These are phyloP conservation scores for Otolemur crassicaudatus DNA, from an alignment of 2,797 vertebrate species.

Conservation along the genomic window DNA sequence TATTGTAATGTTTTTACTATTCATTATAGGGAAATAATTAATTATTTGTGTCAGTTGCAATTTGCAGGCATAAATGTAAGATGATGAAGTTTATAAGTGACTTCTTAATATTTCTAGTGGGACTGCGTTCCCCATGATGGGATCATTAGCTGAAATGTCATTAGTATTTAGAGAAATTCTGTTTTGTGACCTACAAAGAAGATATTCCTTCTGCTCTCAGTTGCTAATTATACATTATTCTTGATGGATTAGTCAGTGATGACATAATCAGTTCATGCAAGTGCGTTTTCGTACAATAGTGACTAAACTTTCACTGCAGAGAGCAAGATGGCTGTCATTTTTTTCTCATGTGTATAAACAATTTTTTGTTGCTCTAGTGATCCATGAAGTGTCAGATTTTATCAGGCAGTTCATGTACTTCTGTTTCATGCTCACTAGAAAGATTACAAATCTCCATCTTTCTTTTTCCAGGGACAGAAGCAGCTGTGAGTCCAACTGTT, in stretches of 20 bases:
- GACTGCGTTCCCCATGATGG: background rate
- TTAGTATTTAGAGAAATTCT: background rate
- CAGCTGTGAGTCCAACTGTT: background rate
- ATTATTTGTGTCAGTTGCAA: background rate
- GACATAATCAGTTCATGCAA: background rate
- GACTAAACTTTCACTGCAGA: background rate
- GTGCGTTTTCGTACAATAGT: background rate
- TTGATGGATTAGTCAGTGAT: background rate
- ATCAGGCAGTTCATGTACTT: background rate
- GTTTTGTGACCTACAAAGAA: background rate
- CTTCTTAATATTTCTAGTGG: background rate
- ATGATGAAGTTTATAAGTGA: background rate
- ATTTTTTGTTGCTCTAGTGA: slow-evolving; percentile 56
- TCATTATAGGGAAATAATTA: background rate
- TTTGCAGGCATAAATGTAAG: slow-evolving; percentile 43
- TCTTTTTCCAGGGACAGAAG: slow-evolving; percentile 81
- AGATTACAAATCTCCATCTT: slow-evolving; percentile 30
- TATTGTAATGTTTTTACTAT: background rate
- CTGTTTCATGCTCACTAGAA: slow-evolving; percentile 26
- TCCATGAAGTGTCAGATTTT: slow-evolving; percentile 50
- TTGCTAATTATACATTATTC: background rate
- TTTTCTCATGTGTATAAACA: slow-evolving; percentile 38
- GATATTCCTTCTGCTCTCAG: background rate
- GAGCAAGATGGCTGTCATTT: background rate
- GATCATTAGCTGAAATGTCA: background rate